Evolutionary conservation across 1,140 invertebrate genomes (phyloP).

Genomic region (Cherax quadricarinatus): DNA sequence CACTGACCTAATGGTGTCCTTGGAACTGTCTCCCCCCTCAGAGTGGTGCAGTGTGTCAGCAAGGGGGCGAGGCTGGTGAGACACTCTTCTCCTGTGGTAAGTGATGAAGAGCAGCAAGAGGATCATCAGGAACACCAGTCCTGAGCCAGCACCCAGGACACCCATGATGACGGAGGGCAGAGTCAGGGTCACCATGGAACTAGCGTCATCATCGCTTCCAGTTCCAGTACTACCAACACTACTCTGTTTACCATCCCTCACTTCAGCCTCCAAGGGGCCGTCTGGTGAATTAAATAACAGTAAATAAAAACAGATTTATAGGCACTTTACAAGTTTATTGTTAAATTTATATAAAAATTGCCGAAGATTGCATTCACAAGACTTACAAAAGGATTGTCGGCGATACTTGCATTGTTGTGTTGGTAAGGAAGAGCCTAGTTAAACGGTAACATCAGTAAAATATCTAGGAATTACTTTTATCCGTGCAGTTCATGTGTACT

Average conservation of each 20-base stretch:
- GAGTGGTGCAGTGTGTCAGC: not conserved
- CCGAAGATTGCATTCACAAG: too few species aligned
- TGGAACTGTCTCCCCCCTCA: not conserved
- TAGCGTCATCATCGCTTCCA: not conserved
- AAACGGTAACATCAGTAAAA: too few species aligned
- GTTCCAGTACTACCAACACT: not conserved
- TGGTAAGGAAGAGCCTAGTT: too few species aligned
- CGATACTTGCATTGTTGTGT: too few species aligned
- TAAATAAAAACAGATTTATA: not conserved
- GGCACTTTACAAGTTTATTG: not conserved
- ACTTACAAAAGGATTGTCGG: too few species aligned
- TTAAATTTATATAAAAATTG: not conserved
- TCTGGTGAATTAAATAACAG: not conserved
- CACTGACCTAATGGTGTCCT: not conserved
- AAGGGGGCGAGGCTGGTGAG: not conserved
- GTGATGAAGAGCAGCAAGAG: not conserved
- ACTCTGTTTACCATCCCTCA: constrained; percentile 13
- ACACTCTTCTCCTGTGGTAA: not conserved
- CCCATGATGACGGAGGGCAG: constrained; percentile 17
- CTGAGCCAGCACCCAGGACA: not conserved
- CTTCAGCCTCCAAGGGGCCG: constrained; percentile 29
- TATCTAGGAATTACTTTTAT: too few species aligned
- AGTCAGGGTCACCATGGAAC: not conserved
- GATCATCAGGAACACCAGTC: constrained; percentile 15
- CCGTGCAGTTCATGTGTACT: too few species aligned